Evolutionary conservation across 2,888 invertebrate species (phyloP).

Genomic region (Papilio elwesi): DNA sequence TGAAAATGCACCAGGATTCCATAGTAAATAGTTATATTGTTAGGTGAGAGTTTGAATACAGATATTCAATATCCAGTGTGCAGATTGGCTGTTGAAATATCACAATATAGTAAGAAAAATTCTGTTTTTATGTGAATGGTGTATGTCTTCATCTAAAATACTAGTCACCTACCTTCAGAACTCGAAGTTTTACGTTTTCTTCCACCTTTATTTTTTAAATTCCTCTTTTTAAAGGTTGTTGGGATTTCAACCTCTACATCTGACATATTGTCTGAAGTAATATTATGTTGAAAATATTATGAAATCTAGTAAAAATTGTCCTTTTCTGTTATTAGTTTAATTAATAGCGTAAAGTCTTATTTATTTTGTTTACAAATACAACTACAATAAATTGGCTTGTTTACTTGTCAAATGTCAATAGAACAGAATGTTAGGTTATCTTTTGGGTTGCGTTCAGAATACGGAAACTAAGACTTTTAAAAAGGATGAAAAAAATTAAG

Average conservation of each 20-base stretch:
- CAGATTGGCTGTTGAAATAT: too few species aligned
- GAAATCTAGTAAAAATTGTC: neutral
- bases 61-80: too few species aligned
- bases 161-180: constrained; percentile 69
- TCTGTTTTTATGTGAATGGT: too few species aligned
- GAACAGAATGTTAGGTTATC: neutral
- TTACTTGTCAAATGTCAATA: constrained; percentile 16
- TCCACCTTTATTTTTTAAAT: constrained; percentile 82
- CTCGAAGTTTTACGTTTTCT: constrained; percentile 86
- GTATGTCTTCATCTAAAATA: neutral
- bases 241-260: constrained; percentile 68
- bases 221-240: constrained; percentile 87
- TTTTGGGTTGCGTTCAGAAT: constrained; percentile 10
- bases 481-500: neutral
- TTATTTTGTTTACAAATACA: neutral
- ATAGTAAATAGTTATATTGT: too few species aligned
- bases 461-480: neutral
- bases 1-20: too few species aligned
- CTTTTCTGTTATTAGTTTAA: neutral
- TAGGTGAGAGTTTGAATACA: too few species aligned
- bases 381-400: neutral
- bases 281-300: neutral
- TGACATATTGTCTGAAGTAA: constrained; percentile 55
- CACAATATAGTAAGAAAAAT: too few species aligned
- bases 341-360: neutral